A percentile compares a stretch with the other conserved stretches of the same genome.
These are phyloP conservation scores for Alitta virens DNA, from an alignment of 2,888 invertebrate species.

Conservation along the genomic window DNA sequence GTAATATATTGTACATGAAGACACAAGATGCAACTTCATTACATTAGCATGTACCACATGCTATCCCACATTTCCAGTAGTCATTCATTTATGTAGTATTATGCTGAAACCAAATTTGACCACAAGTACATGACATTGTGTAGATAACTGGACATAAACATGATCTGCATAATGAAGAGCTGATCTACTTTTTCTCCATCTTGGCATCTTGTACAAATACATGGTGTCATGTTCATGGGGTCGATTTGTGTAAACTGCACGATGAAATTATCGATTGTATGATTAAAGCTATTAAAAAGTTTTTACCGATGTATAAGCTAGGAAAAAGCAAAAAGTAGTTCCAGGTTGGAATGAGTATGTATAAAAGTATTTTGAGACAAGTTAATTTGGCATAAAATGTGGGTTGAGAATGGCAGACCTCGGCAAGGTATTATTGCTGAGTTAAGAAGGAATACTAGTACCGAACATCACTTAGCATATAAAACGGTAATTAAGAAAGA, in stretches of 20 bases:
- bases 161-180: no score
- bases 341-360: conserved; percentile 5
- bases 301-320: neutral
- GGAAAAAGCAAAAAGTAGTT: neutral
- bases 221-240: neutral
- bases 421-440: neutral
- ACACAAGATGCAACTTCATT: no score
- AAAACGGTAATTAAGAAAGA: neutral
- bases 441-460: neutral
- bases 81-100: no score
- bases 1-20: no score
- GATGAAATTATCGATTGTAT: neutral
- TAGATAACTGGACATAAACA: no score
- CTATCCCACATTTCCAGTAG: no score
- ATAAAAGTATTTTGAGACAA: neutral
- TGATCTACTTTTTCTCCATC: no score
- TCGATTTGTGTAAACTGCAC: neutral
- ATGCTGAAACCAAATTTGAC: no score
- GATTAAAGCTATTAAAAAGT: neutral
- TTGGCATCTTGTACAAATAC: neutral
- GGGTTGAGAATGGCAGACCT: conserved; percentile 3
- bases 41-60: no score
- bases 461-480: neutral
- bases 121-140: no score
- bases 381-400: neutral